Evolutionary conservation across 2,113 vertebrate species (phyloP).

Genomic region (Serilophus lunatus): DNA sequence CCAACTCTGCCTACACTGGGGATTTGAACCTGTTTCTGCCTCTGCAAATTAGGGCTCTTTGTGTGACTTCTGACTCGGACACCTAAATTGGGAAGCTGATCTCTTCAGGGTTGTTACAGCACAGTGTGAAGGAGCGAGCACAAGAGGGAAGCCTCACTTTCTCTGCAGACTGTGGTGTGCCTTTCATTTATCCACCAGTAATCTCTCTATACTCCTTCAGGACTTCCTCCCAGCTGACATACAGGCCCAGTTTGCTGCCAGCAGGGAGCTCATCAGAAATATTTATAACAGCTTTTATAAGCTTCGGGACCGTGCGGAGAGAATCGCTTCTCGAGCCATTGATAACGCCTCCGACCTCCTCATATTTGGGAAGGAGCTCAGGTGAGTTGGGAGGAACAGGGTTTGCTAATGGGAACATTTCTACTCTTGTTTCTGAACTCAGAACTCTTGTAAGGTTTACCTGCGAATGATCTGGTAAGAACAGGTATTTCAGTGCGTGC

Average conservation of each 20-base stretch:
- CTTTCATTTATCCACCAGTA: background rate
- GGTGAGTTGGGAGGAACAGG: slow-evolving; percentile 63
- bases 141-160: background rate
- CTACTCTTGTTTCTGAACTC: background rate
- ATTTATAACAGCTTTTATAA: slow-evolving; percentile 92
- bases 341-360: slow-evolving; percentile 92
- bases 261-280: slow-evolving; percentile 91
- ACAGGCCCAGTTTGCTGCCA: slow-evolving; percentile 88
- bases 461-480: background rate
- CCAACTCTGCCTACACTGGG: fast-evolving
- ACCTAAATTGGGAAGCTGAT: background rate
- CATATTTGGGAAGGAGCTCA: slow-evolving; percentile 91
- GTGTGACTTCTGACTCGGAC: background rate
- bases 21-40: background rate
- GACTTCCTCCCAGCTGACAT: slow-evolving; percentile 93
- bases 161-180: background rate
- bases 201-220: slow-evolving; percentile 58
- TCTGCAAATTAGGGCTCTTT: background rate
- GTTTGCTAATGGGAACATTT: background rate
- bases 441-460: background rate
- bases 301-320: slow-evolving; percentile 88
- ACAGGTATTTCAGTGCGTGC: background rate
- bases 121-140: fast-evolving
- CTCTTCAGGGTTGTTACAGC: background rate
- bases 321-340: slow-evolving; percentile 86